Conservation (phyloP, 1,140 invertebrate species). For the Euborellia annulipes region DNA sequence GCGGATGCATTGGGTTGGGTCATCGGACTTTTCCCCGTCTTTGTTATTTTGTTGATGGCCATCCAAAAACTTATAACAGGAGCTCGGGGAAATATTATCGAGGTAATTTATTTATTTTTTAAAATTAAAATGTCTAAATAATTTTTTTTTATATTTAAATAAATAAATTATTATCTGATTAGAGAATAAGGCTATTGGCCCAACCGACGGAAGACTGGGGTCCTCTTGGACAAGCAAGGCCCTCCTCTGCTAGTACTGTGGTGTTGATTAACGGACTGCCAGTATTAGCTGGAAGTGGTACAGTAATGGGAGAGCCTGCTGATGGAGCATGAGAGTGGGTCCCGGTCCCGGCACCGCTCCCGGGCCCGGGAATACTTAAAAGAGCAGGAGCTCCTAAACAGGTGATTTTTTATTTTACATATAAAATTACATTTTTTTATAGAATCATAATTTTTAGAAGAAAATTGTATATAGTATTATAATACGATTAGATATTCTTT, state of each 20-base stretch:
- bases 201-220: slow-evolving; percentile 50
- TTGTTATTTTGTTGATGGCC: slow-evolving; percentile 49
- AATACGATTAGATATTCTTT: too few species aligned
- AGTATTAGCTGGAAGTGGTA: slow-evolving; percentile 24
- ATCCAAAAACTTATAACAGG: slow-evolving; percentile 40
- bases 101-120: slow-evolving; percentile 22
- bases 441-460: too few species aligned
- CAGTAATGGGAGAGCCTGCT: slow-evolving; percentile 15
- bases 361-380: too few species aligned
- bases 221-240: slow-evolving; percentile 26
- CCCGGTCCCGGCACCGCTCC: too few species aligned
- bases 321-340: too few species aligned
- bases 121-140: slow-evolving; percentile 16
- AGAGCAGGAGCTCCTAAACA: too few species aligned
- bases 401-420: too few species aligned
- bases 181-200: slow-evolving; percentile 37
- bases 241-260: slow-evolving; percentile 27
- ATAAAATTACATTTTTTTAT: too few species aligned
- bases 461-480: too few species aligned
- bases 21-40: slow-evolving; percentile 51
- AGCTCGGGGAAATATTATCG: slow-evolving; percentile 34
- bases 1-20: slow-evolving; percentile 63
- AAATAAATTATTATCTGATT: slow-evolving; percentile 9
- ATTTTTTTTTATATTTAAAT: too few species aligned
- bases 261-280: slow-evolving; percentile 41